Evolutionary conservation across 2,797 vertebrate genomes (phyloP).

Genomic region (Peromyscus melanophrys): DNA sequence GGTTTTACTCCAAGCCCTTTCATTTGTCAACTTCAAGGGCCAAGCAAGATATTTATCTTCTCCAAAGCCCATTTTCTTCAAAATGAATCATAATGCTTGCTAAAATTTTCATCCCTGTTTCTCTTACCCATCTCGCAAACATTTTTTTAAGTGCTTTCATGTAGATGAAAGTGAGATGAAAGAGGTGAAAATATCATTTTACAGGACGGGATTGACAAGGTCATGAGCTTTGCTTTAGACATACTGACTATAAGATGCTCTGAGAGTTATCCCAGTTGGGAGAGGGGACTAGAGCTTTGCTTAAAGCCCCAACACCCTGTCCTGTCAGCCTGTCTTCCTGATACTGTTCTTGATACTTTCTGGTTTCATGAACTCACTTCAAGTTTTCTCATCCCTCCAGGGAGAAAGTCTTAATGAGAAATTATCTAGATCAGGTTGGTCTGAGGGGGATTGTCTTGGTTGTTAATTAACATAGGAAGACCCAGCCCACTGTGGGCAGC

Average conservation of each 20-base stretch:
- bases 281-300: no score
- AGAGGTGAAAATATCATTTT: background rate
- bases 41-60: background rate
- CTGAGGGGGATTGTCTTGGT: no score
- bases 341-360: background rate
- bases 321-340: background rate
- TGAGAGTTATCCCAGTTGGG: no score
- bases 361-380: background rate
- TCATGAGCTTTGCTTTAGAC: background rate
- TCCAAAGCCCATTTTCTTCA: conserved; percentile 42
- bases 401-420: no score
- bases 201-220: background rate
- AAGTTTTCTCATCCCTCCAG: background rate
- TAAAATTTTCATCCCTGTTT: no score
- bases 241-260: background rate
- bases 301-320: background rate
- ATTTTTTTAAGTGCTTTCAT: background rate
- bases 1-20: conserved; percentile 15
- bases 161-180: background rate
- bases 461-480: no score
- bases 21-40: background rate
- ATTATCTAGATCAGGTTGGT: no score
- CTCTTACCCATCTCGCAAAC: no score
- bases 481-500: no score
- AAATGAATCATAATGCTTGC: background rate